Percentiles rank a stretch among this genome's conserved stretches.
Conservation (phyloP, 2,113 vertebrate species). For the Chloropsis cyanopogon region DNA sequence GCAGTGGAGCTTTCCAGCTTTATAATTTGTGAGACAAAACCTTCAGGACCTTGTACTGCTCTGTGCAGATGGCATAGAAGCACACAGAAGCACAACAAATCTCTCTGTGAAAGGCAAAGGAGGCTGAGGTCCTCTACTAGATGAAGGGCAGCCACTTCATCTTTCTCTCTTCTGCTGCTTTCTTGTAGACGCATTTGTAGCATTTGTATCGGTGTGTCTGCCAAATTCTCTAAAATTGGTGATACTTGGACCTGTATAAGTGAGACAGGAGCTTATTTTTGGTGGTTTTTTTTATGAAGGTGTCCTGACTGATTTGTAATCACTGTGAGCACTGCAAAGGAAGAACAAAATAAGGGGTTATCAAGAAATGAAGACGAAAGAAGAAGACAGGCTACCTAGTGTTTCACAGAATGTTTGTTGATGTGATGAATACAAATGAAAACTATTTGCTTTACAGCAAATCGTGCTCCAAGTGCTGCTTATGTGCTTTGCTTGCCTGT, state of each 20-base stretch:
- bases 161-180: neutral
- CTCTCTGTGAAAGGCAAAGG: neutral
- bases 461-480: neutral
- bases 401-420: neutral
- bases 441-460: neutral
- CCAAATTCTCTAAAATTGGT: neutral
- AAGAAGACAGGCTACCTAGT: neutral
- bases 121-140: neutral
- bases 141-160: neutral
- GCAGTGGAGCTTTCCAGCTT: neutral
- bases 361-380: neutral
- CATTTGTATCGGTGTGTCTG: neutral
- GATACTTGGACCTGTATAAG: neutral
- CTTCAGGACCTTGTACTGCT: neutral
- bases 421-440: neutral
- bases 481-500: neutral
- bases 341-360: neutral
- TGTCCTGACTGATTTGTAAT: neutral
- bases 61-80: neutral
- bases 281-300: neutral
- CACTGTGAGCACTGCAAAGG: neutral
- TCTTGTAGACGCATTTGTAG: neutral
- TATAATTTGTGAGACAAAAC: neutral
- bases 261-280: neutral
- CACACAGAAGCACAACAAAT: fast-evolving